Base-by-base conservation (phyloP, 2,797 vertebrate genomes). In the Characodon lateralis region DNA sequence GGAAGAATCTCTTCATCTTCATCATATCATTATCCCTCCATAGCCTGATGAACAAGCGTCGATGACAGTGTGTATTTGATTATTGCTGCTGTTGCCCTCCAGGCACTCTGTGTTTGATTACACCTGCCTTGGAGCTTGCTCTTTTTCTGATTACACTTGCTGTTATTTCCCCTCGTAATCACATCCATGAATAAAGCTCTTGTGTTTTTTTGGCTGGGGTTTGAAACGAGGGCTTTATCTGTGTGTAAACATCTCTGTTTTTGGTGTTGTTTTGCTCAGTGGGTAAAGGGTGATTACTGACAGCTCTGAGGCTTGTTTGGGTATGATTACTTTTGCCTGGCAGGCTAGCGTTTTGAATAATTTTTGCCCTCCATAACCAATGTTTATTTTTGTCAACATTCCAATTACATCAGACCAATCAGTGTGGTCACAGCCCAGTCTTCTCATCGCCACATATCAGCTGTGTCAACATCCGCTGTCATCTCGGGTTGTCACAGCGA, bases 331-430 rank as follows among this genome's bases (percentile, higher is more conserved):
- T 91, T 89, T 86, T 90, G 86, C 90, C 89, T 85, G 86, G 83
- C 87, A 84, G 90, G 71, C 83, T 63, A 31, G 76, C 78, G 22
- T 92, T 93, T 87, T 87, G 86, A 92, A 89, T 91, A 88, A 91
- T 91, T 84, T 83, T 79, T 81, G 87, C 89, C 90, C 89, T 87
- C 86, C 78, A 87, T 84, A 87, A 91, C 82, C 59, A n/a, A 72
- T 91, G 89, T 93, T 93, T 95, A 91, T 94, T 93, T 94, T 91
- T 89, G 90, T 90, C 90, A 91, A 89, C 90, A 90, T 92, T 93
- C 90, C 88, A 94, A 93, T 93, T 92, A 91, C 89, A 90, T 87
- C 80, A 82, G 91, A 88, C 92, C 91, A 94, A 94, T 95, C 93
- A 92, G 83, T 90, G 89, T 90, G 92, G 91, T 93, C 92, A 92